Evolutionary conservation across 2,797 vertebrate species (phyloP).

Genomic region (Limosa lapponica): DNA sequence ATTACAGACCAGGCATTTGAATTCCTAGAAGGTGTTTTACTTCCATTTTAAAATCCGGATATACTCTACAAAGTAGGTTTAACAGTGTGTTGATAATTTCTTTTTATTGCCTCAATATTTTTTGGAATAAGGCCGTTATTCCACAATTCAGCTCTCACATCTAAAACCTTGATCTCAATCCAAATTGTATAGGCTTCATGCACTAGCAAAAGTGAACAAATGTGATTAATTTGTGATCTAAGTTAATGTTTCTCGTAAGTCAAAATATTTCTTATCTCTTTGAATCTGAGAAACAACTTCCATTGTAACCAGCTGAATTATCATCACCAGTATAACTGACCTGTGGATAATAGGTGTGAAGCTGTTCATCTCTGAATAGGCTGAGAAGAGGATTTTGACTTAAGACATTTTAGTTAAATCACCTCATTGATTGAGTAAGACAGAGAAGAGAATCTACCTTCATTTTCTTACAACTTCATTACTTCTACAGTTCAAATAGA

Average conservation of each 20-base stretch:
- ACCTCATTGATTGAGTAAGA: neutral
- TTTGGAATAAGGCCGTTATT: neutral
- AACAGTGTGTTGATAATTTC: neutral
- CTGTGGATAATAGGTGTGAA: neutral
- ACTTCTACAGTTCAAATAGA: neutral
- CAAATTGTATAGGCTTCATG: neutral
- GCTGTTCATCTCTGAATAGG: neutral
- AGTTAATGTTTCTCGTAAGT: neutral
- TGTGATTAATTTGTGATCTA: neutral
- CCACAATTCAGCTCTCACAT: neutral
- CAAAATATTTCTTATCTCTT: neutral
- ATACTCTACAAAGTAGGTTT: neutral
- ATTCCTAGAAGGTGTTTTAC: neutral
- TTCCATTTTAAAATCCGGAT: neutral
- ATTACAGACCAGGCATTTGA: neutral
- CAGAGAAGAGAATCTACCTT: neutral
- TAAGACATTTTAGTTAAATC: neutral
- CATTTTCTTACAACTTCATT: neutral
- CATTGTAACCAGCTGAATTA: neutral
- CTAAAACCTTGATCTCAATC: accelerated
- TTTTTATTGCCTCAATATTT: neutral
- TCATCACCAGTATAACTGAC: neutral
- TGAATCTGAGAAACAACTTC: neutral
- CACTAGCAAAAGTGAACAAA: neutral
- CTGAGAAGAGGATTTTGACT: neutral